Conservation (phyloP, 2,888 invertebrate species). For the Lepidochitona cinerea region DNA sequence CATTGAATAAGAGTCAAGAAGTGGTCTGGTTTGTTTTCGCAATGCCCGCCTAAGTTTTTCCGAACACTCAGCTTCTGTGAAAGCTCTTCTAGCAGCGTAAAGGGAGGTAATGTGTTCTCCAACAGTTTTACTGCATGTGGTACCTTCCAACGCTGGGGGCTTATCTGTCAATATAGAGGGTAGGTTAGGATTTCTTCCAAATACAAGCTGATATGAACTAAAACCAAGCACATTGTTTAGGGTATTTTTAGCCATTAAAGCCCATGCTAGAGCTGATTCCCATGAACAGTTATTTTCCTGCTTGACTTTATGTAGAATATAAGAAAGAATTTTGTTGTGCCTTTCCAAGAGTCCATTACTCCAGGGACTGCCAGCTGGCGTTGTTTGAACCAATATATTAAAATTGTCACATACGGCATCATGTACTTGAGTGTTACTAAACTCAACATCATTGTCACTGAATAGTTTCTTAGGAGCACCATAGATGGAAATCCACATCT, state of each 20-base stretch:
- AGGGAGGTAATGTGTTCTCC: conserved; percentile 14
- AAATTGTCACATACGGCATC: conserved; percentile 21
- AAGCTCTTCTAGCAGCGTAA: conserved; percentile 9
- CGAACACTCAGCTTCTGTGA: conserved; percentile 13
- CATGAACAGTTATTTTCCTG: conserved; percentile 12
- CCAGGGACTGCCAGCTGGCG: conserved; percentile 24
- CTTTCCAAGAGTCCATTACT: conserved; percentile 14
- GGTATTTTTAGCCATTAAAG: conserved; percentile 14
- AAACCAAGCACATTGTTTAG: background rate
- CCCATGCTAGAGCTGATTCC: conserved; percentile 18
- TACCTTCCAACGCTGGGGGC: conserved; percentile 17
- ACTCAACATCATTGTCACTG: conserved; percentile 17
- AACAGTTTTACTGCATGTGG: conserved; percentile 11
- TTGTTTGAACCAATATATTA: conserved; percentile 17
- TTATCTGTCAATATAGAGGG: conserved; percentile 15
- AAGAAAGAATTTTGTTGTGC: conserved; percentile 22
- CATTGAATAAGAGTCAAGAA: conserved; percentile 12
- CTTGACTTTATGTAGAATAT: conserved; percentile 17
- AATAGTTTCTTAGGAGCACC: conserved; percentile 7
- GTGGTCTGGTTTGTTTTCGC: conserved; percentile 13
- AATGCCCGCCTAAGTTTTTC: conserved; percentile 19
- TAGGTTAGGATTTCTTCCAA: conserved; percentile 19
- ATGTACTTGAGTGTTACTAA: conserved; percentile 12
- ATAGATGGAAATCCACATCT: no score
- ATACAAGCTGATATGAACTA: conserved; percentile 19